Conservation (phyloP, 1,140 invertebrate genomes). For the Drosophila repleta region DNA sequence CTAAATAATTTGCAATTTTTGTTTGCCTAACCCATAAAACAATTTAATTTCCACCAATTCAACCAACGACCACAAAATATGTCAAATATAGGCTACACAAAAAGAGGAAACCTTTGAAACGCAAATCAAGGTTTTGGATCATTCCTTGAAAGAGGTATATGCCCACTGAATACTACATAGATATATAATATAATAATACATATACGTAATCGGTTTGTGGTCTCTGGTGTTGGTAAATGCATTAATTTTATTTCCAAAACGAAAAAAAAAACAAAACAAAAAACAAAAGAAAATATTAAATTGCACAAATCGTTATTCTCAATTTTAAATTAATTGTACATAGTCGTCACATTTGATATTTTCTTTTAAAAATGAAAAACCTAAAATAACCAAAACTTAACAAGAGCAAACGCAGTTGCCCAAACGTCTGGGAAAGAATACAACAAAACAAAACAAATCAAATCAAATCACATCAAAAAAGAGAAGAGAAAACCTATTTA, state of each 20-base stretch:
- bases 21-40: slow-evolving; percentile 40
- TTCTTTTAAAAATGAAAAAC: slow-evolving; percentile 61
- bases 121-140: slow-evolving; percentile 96
- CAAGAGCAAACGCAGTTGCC: slow-evolving; percentile 26
- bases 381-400: slow-evolving; percentile 34
- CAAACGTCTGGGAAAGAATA: slow-evolving; percentile 46
- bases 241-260: slow-evolving; percentile 24
- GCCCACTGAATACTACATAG: slow-evolving; percentile 11
- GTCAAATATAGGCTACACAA: slow-evolving; percentile 92
- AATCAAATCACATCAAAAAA: slow-evolving; percentile 8
- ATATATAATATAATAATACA: slow-evolving; percentile 15
- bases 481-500: slow-evolving; percentile 2
- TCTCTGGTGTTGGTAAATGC: slow-evolving; percentile 66
- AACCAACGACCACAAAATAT: slow-evolving; percentile 65
- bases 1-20: slow-evolving; percentile 32
- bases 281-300: slow-evolving; percentile 84
- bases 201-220: slow-evolving; percentile 42
- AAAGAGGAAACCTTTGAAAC: slow-evolving; percentile 98
- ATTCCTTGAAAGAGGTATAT: slow-evolving; percentile 96
- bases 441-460: slow-evolving; percentile 31
- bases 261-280: slow-evolving; percentile 30
- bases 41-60: slow-evolving; percentile 18
- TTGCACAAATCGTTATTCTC: slow-evolving; percentile 84
- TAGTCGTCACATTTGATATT: slow-evolving; percentile 75
- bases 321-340: slow-evolving; percentile 83